Evolutionary conservation across 2,888 invertebrate genomes (phyloP), one percentile per base, ranked within the genome.

Genomic region (Philonicus albiceps): DNA sequence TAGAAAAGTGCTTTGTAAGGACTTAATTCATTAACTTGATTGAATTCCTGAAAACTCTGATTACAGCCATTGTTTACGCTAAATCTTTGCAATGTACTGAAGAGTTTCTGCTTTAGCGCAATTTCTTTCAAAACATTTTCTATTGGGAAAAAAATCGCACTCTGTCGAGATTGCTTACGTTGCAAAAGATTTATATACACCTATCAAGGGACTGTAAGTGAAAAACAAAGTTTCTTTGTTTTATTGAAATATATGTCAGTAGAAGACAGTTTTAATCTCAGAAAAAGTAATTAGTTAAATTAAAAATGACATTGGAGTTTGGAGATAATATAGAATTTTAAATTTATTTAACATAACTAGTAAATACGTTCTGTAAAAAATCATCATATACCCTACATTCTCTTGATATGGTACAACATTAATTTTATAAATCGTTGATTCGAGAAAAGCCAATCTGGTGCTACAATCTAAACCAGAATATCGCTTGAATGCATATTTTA

Each of bases 11-110:
- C 80, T 80, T 49, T 80, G 80, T 53, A 80, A 80, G 80, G 80
- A 80, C 53, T 80, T 80, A 80, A 80, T 80, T 80, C 80, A 80
- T 80, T 80, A 80, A 80, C 49, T 80, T 80, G 80, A 80, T 80
- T 80, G 53, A 80, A 80, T 80, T 80, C 27, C 19, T 78, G 78
- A 74, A 74, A n/a, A 74, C 11, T n/a, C 31, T 31, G 31, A 74
- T 34, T 74, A 74, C 74, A 74, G 64, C 22, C 64, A 64, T 19
- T 64, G 64, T 64, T 64, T 64, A 64, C 27, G 64, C 64, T 27
- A 13, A 2, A 3, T 64, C 64, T 1, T 22, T 64, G 64, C 64
- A 64, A 64, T 64, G 49, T n/a, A 49, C 49, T 49, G n/a, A 49
- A 49, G n/a, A 49, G 19, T 19, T 49, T 64, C 64, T 27, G 22